Conservation (phyloP, 2,888 invertebrate species). For the Lithophane ornitopus region DNA sequence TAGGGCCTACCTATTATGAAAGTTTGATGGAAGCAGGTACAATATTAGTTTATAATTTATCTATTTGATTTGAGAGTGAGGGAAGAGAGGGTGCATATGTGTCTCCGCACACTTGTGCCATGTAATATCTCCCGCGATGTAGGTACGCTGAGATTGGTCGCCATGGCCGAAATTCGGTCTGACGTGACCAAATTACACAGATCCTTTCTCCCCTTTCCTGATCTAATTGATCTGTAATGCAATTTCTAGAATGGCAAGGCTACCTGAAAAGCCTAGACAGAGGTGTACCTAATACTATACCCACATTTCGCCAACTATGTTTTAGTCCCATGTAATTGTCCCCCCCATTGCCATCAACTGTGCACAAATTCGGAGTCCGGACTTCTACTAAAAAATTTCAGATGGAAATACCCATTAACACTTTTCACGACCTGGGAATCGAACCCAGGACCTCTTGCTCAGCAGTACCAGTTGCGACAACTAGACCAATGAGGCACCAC, state of each 20-base stretch:
- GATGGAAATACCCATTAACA: not conserved
- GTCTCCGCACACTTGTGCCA: no score
- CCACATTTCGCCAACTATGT: not conserved
- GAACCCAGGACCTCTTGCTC: not conserved
- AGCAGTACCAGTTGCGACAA: not conserved
- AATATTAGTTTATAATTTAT: conserved; percentile 15
- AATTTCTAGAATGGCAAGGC: not conserved
- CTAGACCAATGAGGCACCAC: not conserved
- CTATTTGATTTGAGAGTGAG: not conserved
- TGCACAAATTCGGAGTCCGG: not conserved
- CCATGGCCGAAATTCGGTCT: no score
- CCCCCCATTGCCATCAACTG: not conserved
- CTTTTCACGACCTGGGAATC: not conserved
- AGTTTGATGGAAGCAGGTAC: conserved; percentile 14
- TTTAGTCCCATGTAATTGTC: not conserved
- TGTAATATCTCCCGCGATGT: no score
- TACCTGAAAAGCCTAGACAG: not conserved
- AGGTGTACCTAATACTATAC: not conserved
- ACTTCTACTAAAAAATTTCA: not conserved
- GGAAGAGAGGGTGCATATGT: no score
- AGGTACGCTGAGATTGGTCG: no score
- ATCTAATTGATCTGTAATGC: not conserved
- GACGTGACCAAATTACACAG: not conserved
- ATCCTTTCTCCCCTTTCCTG: not conserved
- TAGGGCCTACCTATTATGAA: not conserved